phyloP scores from a whole-genome alignment of 2,113 vertebrate genomes.

The Sialia sialis region DNA sequence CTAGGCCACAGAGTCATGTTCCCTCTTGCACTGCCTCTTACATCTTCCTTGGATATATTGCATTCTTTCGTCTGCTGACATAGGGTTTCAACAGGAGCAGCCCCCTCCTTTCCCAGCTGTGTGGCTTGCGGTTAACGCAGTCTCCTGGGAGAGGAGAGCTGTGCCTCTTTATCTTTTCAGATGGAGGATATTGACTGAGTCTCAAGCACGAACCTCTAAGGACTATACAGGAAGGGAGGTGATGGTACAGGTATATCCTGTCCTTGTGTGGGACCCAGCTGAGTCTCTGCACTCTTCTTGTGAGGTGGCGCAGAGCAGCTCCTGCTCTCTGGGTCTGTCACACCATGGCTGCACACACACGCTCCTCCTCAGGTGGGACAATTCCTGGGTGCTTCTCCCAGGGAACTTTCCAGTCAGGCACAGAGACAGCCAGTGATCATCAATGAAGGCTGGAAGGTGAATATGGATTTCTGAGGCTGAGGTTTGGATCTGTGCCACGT shows the following conservation, averaged over 20 bases:
- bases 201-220: not conserved
- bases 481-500: not conserved
- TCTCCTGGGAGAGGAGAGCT: not conserved
- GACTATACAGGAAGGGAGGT: not conserved
- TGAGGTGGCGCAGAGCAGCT: not conserved
- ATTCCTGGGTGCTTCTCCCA: not conserved
- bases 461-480: not conserved
- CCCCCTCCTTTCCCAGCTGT: slow-evolving; percentile 24
- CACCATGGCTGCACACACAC: rapidly evolving
- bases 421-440: not conserved
- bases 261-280: rapidly evolving
- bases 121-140: slow-evolving; percentile 1
- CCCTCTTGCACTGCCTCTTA: slow-evolving; percentile 25
- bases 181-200: not conserved
- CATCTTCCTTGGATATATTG: not conserved
- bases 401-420: not conserved
- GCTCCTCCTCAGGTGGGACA: not conserved
- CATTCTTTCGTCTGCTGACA: slow-evolving; percentile 26
- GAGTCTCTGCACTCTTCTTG: rapidly evolving
- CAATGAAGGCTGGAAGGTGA: rapidly evolving
- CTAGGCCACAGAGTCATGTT: slow-evolving; percentile 39
- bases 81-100: slow-evolving; percentile 6
- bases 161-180: not conserved
- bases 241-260: not conserved
- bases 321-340: not conserved